phyloP scores from a whole-genome alignment of 2,797 vertebrate genomes.

The Morus bassanus region DNA sequence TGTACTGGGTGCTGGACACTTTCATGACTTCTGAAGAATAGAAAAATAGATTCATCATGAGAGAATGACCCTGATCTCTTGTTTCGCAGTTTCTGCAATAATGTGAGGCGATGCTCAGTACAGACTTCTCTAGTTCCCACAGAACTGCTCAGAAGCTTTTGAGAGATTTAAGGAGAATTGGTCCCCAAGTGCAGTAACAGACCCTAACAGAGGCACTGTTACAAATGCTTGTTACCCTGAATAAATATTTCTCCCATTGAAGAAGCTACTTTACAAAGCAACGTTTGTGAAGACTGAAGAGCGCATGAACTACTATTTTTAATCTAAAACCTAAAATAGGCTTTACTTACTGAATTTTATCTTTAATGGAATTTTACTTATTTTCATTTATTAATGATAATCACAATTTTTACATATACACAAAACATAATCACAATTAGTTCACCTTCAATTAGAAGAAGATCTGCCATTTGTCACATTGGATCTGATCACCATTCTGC shows the following conservation, averaged over 20 bases:
- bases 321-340: not conserved
- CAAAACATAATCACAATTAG: not conserved
- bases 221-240: not conserved
- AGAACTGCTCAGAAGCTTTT: not conserved
- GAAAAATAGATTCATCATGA: not conserved
- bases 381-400: no score
- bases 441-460: not conserved
- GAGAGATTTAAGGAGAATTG: not conserved
- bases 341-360: not conserved
- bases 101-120: not conserved
- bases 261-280: not conserved
- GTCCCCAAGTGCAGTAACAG: not conserved
- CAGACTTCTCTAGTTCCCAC: not conserved
- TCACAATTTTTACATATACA: no score
- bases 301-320: not conserved
- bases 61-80: not conserved
- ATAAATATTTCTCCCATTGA: not conserved
- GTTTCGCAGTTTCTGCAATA: not conserved
- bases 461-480: not conserved
- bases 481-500: not conserved
- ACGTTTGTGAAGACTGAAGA: not conserved
- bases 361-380: not conserved
- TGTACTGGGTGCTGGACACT: not conserved
- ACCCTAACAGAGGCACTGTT: not conserved
- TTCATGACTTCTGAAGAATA: not conserved